Evolutionary conservation across 2,113 vertebrate species (phyloP), one percentile per base, ranked within the genome.

Genomic region (Calidris pugnax): DNA sequence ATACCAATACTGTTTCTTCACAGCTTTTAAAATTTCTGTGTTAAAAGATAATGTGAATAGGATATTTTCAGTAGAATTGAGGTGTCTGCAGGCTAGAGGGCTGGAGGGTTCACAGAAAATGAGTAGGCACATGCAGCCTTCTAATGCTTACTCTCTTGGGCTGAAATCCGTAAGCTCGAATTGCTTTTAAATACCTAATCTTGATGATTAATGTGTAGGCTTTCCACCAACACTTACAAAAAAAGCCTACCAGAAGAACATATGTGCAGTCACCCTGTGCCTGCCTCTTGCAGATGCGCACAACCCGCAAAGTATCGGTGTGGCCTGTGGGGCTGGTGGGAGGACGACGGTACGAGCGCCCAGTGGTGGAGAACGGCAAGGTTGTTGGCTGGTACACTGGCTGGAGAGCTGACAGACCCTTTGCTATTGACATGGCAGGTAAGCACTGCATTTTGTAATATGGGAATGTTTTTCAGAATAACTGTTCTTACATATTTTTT

Each of bases 381-480:
- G 99, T 99, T 3, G 99, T 99, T 4, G 99, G 99, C 85, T 99
- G 99, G 99, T 99, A 99, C 98, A 99, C 99, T 0, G 99, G 99
- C 94, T 99, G 99, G 99, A 99, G 99, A 96, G 99, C 99, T 24
- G 99, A 99, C 98, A 98, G 99, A 90, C 99, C 99, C 21, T 99
- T 99, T 22, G 99, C 99, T 57, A 99, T 99, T 2, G 99, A 99
- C 97, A 99, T 99, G 99, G 99, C 99, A 98, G 99, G 99, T 99
- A 97, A 98, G 98, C 11, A 41, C 7, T 45, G 1, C 7, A 4
- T 15, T 10, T 3, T 28, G 1, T 0, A 4, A 3, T 2, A 3
- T 17, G 0, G 10, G 1, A 43, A 8, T 4, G 28, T 21, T 71
- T 19, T 59, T 73, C 22, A 3, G 18, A 35, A 7, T 18, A 66